Evolutionary conservation across 2,888 invertebrate genomes (phyloP), one percentile per base, ranked within the genome.

Genomic region (Xestia sexstrigata): DNA sequence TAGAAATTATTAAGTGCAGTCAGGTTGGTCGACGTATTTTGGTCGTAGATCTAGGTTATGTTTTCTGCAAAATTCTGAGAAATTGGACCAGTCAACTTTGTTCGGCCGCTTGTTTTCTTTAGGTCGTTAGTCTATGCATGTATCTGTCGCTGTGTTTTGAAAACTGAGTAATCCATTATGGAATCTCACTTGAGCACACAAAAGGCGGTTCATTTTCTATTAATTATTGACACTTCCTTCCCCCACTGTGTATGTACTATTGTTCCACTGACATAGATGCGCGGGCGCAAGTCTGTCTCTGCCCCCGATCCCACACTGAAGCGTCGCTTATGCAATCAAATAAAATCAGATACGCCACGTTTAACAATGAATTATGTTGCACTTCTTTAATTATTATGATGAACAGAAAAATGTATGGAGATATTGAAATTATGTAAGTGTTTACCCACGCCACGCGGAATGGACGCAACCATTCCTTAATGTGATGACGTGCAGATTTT

Each of bases 221-320:
- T 87, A 87, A 84, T 84, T 80, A 85, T 87, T 84, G 79, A 76
- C 74, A 85, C 79, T 88, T 87, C 87, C 90, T 88, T 82, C 83
- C 80, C 86, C 88, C 87, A 79, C 86, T 76, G 74, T 39, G 82
- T 86, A 87, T 84, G 83, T 81, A 82, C 81, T 78, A 93, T 92
- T 93, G 95, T 92, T 91, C 94, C 84, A 93, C 89, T 95, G 93
- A 94, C 95, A 94, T 92, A 89, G 91, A 90, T 95, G 92, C 90
- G 89, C 89, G 87, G 80, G 90, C 90, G 86, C 90, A 90, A 89
- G 83, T 87, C 85, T 85, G 89, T 81, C 83, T 82, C 87, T 90
- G 94, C 87, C 95, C 93, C 89, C 93, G 91, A 95, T 95, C 95
- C 93, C 95, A 95, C 94, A 93, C 91, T 85, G 91, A 91, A 89